A percentile compares a stretch with the other conserved stretches of the same genome.
Conservation (phyloP, 2,888 invertebrate genomes). For the Sphaeridia pumilis region DNA sequence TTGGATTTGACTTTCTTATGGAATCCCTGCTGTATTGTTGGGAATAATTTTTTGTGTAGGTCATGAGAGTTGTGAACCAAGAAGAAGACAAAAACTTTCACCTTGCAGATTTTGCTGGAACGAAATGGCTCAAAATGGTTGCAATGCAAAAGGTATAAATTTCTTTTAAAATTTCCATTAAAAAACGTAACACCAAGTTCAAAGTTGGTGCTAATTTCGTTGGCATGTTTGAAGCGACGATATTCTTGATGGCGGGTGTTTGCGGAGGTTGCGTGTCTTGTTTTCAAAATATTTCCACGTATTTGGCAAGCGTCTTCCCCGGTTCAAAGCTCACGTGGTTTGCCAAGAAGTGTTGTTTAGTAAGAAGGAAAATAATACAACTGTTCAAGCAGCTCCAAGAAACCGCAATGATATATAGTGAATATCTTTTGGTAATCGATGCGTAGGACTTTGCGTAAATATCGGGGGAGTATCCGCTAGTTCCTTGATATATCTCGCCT, state of each 20-base stretch:
- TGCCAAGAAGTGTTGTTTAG: background rate
- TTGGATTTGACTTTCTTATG: no score
- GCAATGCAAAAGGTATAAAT: conserved; percentile 28
- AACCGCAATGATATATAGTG: no score
- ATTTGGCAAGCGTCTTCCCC: background rate
- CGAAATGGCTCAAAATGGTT: conserved; percentile 35
- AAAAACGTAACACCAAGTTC: no score
- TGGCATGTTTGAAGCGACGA: no score
- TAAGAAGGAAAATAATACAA: no score
- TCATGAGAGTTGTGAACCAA: conserved; percentile 32
- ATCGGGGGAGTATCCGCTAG: no score
- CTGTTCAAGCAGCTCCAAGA: no score
- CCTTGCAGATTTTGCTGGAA: conserved; percentile 19
- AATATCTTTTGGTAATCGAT: no score
- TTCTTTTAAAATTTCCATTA: no score
- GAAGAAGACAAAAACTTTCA: conserved; percentile 13
- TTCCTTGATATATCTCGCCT: no score
- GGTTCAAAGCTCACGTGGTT: background rate
- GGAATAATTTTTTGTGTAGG: conserved; percentile 29
- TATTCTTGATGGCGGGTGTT: background rate
- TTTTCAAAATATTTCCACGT: background rate
- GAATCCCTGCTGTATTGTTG: conserved; percentile 34
- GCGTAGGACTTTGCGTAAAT: no score
- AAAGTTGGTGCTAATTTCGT: no score
- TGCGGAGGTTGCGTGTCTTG: background rate